Conservation (phyloP, 2,797 vertebrate species). For the Danio albolineatus region DNA sequence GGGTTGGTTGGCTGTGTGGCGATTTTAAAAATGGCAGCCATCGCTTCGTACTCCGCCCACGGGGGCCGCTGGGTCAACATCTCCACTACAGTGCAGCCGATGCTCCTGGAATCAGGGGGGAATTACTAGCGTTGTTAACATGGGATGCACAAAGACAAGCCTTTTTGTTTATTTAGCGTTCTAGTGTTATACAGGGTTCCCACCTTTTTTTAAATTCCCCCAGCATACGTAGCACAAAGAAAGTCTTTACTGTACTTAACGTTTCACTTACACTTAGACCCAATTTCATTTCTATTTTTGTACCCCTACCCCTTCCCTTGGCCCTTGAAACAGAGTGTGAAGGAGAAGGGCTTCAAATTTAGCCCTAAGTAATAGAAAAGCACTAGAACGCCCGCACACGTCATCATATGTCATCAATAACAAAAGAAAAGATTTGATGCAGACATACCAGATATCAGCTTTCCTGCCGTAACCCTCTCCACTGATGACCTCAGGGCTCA, state of each 20-base stretch:
- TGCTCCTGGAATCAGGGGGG: slow-evolving; percentile 82
- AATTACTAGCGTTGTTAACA: background rate
- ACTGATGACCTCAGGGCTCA: slow-evolving; percentile 99
- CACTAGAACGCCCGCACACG: too few species aligned
- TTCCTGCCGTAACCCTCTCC: slow-evolving; percentile 98
- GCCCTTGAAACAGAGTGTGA: too few species aligned
- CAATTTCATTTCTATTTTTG: too few species aligned
- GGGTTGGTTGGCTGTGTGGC: slow-evolving; percentile 98
- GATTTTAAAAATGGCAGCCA: slow-evolving; percentile 99
- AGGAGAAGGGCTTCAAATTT: too few species aligned
- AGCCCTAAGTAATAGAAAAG: too few species aligned
- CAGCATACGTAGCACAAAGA: too few species aligned
- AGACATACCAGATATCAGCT: slow-evolving; percentile 93
- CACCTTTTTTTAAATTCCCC: too few species aligned
- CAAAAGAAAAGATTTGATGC: background rate
- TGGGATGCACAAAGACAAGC: background rate
- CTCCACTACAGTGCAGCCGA: slow-evolving; percentile 98
- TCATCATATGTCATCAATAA: too few species aligned
- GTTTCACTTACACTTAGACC: too few species aligned
- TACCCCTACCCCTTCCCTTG: too few species aligned
- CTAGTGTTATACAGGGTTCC: too few species aligned
- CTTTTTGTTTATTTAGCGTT: slow-evolving; percentile 6
- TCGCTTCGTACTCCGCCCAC: slow-evolving; percentile 98
- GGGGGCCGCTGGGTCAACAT: slow-evolving; percentile 98
- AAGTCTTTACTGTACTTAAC: too few species aligned